Conservation (phyloP, 2,888 invertebrate genomes). For the Choristoneura rosaceana region DNA sequence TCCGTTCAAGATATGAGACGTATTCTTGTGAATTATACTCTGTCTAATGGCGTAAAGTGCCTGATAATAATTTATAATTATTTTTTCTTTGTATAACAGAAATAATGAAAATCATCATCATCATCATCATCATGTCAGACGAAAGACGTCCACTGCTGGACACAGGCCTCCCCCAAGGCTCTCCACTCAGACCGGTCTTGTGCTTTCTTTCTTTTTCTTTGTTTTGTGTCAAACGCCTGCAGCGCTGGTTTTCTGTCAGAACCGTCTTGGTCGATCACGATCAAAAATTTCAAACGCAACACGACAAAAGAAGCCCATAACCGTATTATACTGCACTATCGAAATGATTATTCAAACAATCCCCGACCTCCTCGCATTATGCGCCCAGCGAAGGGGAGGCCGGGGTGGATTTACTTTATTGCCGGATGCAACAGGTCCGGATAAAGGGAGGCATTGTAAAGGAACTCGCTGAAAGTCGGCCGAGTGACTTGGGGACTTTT, state of each 20-base stretch:
- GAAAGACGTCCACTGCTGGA: too few species aligned
- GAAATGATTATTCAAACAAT: slow-evolving; percentile 34
- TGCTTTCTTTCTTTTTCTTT: too few species aligned
- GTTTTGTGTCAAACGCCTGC: too few species aligned
- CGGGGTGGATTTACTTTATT: slow-evolving; percentile 76
- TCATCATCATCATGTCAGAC: too few species aligned
- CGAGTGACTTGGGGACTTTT: slow-evolving; percentile 47
- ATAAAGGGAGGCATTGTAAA: slow-evolving; percentile 54
- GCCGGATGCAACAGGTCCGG: slow-evolving; percentile 82
- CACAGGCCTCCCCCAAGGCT: too few species aligned
- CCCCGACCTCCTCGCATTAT: slow-evolving; percentile 31
- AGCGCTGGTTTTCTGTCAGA: too few species aligned
- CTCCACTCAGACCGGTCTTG: too few species aligned
- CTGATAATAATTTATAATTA: too few species aligned
- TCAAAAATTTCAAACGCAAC: neutral
- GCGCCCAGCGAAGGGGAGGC: slow-evolving; percentile 49
- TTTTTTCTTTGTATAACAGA: too few species aligned
- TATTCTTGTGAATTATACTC: slow-evolving; percentile 22
- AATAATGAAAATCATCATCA: too few species aligned
- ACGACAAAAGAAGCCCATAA: neutral
- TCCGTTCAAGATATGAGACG: slow-evolving; percentile 56
- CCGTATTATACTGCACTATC: slow-evolving; percentile 13
- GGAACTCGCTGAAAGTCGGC: slow-evolving; percentile 47
- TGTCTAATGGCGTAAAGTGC: neutral
- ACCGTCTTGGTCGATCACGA: too few species aligned